A percentile compares a stretch with the other conserved stretches of the same genome.
These are phyloP conservation scores for Ctenochaetus hawaiiensis DNA, from an alignment of 2,797 vertebrate species.

Conservation along the genomic window DNA sequence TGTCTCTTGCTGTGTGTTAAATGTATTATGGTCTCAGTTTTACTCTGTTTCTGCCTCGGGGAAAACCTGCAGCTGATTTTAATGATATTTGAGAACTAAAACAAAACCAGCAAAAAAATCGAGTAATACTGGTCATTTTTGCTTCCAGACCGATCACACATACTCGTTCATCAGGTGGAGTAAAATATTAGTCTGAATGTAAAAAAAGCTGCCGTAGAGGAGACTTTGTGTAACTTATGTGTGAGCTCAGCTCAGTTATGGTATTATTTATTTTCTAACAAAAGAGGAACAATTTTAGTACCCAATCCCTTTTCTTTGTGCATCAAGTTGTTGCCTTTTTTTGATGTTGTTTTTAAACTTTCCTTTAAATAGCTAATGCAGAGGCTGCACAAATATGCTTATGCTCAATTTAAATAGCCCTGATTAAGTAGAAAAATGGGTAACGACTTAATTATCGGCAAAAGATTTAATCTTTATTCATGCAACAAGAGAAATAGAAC, in stretches of 20 bases:
- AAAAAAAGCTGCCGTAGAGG: not conserved
- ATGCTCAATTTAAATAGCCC: no score
- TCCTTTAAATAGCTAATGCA: not conserved
- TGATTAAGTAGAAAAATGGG: not conserved
- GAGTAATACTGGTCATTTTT: no score
- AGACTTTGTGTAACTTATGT: not conserved
- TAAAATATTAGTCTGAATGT: not conserved
- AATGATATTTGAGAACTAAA: not conserved
- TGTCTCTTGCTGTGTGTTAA: not conserved
- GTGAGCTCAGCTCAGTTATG: not conserved
- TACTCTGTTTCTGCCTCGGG: not conserved
- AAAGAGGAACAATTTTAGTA: no score
- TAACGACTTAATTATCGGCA: not conserved
- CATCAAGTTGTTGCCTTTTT: not conserved
- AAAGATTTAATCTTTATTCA: not conserved
- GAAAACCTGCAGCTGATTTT: not conserved
- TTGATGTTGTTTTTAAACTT: not conserved
- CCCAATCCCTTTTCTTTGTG: not conserved
- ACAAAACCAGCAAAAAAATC: not conserved
- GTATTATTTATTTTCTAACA: no score
- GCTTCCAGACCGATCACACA: not conserved
- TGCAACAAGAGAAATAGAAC: not conserved
- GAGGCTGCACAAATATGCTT: not conserved
- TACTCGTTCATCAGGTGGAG: not conserved
- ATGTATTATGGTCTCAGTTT: not conserved